Evolutionary conservation across 92 coral and sea anemone genomes (phyloP).

Genomic region (Palythoa grandis): DNA sequence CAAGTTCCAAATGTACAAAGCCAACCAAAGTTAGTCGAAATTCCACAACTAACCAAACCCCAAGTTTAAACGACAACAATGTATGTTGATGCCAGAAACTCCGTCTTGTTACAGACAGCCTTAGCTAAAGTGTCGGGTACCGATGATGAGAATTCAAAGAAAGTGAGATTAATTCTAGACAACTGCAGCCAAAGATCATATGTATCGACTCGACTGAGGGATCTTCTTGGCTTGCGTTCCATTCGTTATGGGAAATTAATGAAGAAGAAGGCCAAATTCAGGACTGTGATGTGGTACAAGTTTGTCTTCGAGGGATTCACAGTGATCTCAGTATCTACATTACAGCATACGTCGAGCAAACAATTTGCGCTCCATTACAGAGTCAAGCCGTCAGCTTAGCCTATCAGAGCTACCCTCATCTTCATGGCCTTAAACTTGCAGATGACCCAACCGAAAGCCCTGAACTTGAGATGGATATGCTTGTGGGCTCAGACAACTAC

Average conservation of each 20-base stretch:
- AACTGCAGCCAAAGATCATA: conserved; percentile 64
- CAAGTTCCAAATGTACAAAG: conserved; percentile 13
- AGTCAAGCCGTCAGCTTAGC: conserved; percentile 48
- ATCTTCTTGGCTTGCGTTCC: background rate
- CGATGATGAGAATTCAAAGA: conserved; percentile 40
- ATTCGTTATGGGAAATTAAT: background rate
- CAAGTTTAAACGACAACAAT: background rate
- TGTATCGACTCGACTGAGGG: background rate
- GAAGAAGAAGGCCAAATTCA: background rate
- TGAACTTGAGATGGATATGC: conserved; percentile 46
- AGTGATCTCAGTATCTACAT: background rate
- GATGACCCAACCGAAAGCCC: conserved; percentile 20
- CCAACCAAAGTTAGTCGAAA: conserved; percentile 1
- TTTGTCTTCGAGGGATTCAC: background rate
- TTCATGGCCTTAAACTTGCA: conserved; percentile 48
- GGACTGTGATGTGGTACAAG: conserved; percentile 1
- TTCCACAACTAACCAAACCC: background rate
- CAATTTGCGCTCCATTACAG: background rate
- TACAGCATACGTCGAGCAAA: background rate
- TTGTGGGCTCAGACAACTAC: conserved; percentile 15
- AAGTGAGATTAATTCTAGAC: conserved; percentile 58
- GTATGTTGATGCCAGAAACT: conserved; percentile 23
- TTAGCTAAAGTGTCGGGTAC: conserved; percentile 55
- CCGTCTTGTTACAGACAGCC: conserved; percentile 65
- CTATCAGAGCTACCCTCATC: conserved; percentile 45